Conservation (phyloP, 2,888 invertebrate species). For the Theretra japonica region DNA sequence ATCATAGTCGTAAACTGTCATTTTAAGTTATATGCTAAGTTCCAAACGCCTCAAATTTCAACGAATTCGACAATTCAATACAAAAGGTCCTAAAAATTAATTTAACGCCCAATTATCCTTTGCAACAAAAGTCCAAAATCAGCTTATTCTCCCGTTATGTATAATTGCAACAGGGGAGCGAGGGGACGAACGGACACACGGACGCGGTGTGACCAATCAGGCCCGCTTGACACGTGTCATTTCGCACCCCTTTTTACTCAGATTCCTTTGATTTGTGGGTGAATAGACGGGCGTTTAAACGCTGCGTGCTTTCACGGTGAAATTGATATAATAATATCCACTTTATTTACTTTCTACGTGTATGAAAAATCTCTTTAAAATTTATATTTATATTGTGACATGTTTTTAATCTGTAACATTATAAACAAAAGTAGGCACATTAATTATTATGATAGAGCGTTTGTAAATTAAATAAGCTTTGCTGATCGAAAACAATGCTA, state of each 20-base stretch:
- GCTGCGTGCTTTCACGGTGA: background rate
- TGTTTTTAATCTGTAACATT: no score
- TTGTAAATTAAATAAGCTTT: no score
- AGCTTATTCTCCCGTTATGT: constrained; percentile 72
- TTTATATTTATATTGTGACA: no score
- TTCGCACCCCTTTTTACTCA: constrained; percentile 77
- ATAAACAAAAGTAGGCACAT: background rate
- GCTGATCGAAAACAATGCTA: no score
- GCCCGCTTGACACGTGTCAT: constrained; percentile 74
- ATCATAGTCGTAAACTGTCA: no score
- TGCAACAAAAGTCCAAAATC: constrained; percentile 51
- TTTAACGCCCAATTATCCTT: constrained; percentile 18
- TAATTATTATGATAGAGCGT: background rate
- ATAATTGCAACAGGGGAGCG: constrained; percentile 61
- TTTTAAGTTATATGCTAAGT: no score
- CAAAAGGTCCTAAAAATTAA: background rate
- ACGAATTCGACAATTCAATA: background rate
- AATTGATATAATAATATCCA: background rate
- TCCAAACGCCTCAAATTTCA: background rate
- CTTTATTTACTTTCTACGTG: background rate
- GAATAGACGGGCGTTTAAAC: constrained; percentile 52
- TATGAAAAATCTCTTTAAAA: no score
- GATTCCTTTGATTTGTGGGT: constrained; percentile 67
- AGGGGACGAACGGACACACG: constrained; percentile 45
- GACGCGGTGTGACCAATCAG: constrained; percentile 74